These are phyloP conservation scores for Smutsia gigantea DNA, from an alignment of 2,797 vertebrate species.

Conservation along the genomic window DNA sequence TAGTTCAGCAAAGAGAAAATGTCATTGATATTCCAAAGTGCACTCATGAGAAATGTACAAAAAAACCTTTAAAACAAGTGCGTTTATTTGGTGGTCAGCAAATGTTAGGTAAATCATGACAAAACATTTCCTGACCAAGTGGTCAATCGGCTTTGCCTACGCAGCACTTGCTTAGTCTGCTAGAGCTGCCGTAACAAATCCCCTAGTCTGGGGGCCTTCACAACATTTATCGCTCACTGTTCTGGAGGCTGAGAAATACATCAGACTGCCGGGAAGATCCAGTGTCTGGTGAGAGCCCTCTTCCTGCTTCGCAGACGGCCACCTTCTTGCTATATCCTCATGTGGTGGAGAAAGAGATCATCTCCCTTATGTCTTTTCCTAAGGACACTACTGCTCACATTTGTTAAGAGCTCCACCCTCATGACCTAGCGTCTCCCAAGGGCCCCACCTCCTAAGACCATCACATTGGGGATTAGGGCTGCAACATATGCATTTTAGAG, in stretches of 20 bases:
- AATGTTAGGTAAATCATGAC: not conserved
- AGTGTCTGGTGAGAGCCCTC: not conserved
- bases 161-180: fast-evolving
- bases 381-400: not conserved
- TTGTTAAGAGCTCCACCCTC: not conserved
- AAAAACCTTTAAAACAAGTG: not conserved
- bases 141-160: not conserved
- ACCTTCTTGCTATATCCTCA: not conserved
- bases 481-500: not conserved
- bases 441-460: not conserved
- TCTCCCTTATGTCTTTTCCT: not conserved
- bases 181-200: not conserved
- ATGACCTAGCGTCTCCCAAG: not conserved
- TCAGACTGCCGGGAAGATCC: not conserved
- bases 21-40: not conserved
- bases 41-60: not conserved
- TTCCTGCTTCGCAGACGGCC: not conserved
- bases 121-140: not conserved
- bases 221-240: not conserved
- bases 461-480: not conserved
- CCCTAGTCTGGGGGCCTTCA: fast-evolving
- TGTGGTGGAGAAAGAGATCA: too few species aligned
- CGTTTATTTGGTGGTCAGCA: not conserved
- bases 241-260: not conserved
- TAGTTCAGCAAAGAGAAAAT: constrained; percentile 23